Evolutionary conservation across 2,888 invertebrate species (phyloP).

Genomic region (Sarcophaga carnaria): DNA sequence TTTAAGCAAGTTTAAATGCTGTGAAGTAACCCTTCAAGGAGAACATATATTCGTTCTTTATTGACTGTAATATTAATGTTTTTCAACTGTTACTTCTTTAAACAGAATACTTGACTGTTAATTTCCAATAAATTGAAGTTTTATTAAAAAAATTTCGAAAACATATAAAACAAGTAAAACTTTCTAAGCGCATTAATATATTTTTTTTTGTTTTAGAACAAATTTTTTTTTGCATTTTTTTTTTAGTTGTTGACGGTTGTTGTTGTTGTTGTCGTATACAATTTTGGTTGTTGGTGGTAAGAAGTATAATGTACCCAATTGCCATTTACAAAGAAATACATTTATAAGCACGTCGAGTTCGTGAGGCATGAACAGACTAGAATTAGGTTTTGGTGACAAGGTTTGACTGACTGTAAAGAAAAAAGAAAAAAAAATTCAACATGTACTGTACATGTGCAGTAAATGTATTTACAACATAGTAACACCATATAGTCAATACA

Average conservation of each 20-base stretch:
- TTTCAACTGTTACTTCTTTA: no score
- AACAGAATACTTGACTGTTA: no score
- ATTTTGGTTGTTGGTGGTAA: background rate
- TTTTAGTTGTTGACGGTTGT: slow-evolving; percentile 26
- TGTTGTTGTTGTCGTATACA: background rate
- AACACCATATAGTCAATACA: slow-evolving; percentile 31
- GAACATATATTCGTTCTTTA: no score
- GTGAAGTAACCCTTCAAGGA: no score
- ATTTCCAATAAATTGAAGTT: no score
- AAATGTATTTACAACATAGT: background rate
- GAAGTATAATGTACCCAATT: slow-evolving; percentile 25
- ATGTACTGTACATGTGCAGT: background rate
- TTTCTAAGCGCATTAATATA: background rate
- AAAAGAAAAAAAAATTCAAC: background rate
- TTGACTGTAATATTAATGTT: no score
- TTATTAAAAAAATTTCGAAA: no score
- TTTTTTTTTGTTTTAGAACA: background rate
- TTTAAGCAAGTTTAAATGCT: no score
- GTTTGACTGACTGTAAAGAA: slow-evolving; percentile 49
- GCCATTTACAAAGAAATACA: slow-evolving; percentile 54
- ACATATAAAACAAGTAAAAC: no score
- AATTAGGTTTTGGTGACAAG: slow-evolving; percentile 69
- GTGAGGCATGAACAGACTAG: slow-evolving; percentile 63
- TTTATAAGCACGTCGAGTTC: slow-evolving; percentile 65
- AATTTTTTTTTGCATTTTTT: background rate